Conservation (phyloP, 1,140 invertebrate species). For the Drosophila carrolli region DNA sequence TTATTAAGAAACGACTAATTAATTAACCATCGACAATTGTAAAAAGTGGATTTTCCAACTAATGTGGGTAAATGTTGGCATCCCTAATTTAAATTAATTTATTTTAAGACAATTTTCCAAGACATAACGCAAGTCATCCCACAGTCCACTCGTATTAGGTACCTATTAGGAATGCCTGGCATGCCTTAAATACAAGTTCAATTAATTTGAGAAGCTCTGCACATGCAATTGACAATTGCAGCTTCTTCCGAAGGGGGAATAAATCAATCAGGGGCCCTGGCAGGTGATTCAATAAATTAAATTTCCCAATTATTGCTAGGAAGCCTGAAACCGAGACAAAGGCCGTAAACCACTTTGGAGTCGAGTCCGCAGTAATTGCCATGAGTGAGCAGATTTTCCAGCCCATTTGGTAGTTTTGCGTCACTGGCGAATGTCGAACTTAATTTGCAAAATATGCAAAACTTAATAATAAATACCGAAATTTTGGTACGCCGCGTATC, state of each 20-base stretch:
- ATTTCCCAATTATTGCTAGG: constrained; percentile 16
- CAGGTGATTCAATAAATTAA: constrained; percentile 41
- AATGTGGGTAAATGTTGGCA: no score
- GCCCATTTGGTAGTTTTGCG: constrained; percentile 61
- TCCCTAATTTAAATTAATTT: no score
- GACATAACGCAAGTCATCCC: background rate
- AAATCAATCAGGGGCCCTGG: constrained; percentile 39
- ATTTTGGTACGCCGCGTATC: constrained; percentile 3
- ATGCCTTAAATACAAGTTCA: constrained; percentile 59
- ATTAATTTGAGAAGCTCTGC: constrained; percentile 54
- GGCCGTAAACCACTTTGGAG: constrained; percentile 21
- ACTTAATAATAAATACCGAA: constrained; percentile 37
- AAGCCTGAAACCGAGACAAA: constrained; percentile 5
- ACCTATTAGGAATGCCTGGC: constrained; percentile 12
- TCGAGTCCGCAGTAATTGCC: constrained; percentile 51
- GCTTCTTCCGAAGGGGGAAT: constrained; percentile 23
- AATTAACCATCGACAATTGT: no score
- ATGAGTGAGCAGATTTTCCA: constrained; percentile 53
- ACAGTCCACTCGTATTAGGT: constrained; percentile 3
- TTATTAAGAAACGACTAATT: no score
- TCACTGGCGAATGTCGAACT: constrained; percentile 31
- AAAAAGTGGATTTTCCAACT: no score
- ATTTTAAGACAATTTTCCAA: background rate
- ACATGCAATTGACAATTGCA: constrained; percentile 28
- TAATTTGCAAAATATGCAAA: constrained; percentile 57